Evolutionary conservation across 2,888 invertebrate genomes (phyloP).

Genomic region (Scaptomyza flava): DNA sequence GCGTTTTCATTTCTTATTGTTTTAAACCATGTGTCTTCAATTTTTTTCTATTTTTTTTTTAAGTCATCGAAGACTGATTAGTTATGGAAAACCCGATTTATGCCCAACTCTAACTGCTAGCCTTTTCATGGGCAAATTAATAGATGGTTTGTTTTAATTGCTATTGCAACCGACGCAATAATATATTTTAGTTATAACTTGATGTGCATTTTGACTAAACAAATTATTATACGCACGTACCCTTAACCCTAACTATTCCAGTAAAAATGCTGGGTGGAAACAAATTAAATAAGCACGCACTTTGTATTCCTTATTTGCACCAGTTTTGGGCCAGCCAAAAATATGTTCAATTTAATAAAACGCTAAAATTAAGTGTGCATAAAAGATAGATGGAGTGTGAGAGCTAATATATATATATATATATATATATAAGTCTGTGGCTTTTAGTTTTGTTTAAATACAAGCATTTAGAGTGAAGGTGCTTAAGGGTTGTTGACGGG

Average conservation of each 20-base stretch:
- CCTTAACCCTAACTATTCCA: neutral
- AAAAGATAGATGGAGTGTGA: neutral
- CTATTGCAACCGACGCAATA: neutral
- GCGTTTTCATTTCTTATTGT: too few relatives aligned
- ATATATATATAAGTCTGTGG: constrained; percentile 34
- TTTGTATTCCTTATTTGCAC: too few relatives aligned
- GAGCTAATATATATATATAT: neutral
- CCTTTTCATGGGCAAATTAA: too few relatives aligned
- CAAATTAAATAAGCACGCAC: neutral
- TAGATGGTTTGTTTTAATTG: too few relatives aligned
- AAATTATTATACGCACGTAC: neutral
- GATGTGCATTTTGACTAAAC: neutral
- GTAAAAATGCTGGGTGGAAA: neutral
- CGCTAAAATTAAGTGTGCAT: neutral
- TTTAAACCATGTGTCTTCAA: too few relatives aligned
- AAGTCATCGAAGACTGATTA: too few relatives aligned
- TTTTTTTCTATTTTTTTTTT: too few relatives aligned
- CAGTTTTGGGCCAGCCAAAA: constrained; percentile 6
- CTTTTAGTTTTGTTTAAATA: constrained; percentile 36
- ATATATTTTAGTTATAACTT: neutral
- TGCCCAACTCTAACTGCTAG: too few relatives aligned
- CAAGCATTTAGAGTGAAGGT: neutral
- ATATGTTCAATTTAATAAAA: constrained; percentile 25
- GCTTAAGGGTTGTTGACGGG: neutral
- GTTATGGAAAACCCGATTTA: too few relatives aligned